Base-by-base conservation (phyloP, 2,797 vertebrate genomes). In the Manis crassicaudata region DNA sequence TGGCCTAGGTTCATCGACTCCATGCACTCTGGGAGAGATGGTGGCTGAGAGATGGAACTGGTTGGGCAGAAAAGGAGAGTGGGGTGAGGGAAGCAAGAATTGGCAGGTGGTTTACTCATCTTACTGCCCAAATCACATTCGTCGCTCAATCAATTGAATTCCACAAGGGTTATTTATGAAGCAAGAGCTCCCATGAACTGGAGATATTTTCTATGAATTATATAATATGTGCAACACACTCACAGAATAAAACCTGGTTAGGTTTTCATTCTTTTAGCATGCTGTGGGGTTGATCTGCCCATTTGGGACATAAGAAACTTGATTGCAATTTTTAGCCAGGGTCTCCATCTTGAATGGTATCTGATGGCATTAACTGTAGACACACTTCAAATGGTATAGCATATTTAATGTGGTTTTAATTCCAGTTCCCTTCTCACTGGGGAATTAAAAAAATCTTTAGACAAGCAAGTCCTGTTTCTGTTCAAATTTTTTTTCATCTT, bases 401-500 rank as follows among this genome's bases (percentile, higher is more conserved):
- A 86, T 23, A 54, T 86, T 79, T 82, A 58, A 65, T 32, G 23
- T 62, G 76, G 21, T 70, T 96, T 65, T 87, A 56, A 89, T 56
- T 90, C 70, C 35, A 75, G 79, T 65, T 79, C n/a, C 23, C 56
- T 54, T 68, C 80, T 90, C 94, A 82, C 43, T 25, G 56, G 77
- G 80, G 63, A 82, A 85, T 93, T 95, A 3, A 9, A 81, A 88
- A 83, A 91, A 52, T 27, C 58, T 95, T 83, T 56, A 82, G 43
- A 62, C 75, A 80, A 92, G n/a, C 52, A 73, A 60, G 50, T 56
- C 52, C 67, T 95, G n/a, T 65, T 93, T 93, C 52, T 95, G 46
- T 92, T 35, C 35, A 73, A 96, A 88, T 92, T 92, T 35, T 50
- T 76, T 93, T 92, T 65, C 27, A 88, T 87, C 60, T 72, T 87